phyloP scores from a whole-genome alignment of 1,140 invertebrate species.

The Chrysoperla carnea region DNA sequence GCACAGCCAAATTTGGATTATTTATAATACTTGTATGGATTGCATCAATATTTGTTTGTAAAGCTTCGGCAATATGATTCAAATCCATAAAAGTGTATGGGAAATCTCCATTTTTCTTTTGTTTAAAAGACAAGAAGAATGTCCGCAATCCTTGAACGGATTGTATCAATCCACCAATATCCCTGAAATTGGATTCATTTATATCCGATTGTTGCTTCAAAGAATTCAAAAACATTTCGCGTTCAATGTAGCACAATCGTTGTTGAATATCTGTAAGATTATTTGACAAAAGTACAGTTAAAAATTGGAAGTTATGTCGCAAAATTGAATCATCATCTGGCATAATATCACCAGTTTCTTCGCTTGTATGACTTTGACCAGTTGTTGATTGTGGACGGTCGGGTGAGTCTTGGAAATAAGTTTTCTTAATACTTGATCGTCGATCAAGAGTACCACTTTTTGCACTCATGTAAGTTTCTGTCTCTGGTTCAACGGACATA shows the following conservation, averaged over 20 bases:
- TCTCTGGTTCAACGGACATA: not conserved
- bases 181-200: not conserved
- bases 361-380: not conserved
- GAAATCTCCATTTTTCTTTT: not conserved
- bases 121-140: not conserved
- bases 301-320: not conserved
- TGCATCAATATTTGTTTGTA: not conserved
- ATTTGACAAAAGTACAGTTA: not conserved
- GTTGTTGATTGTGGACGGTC: not conserved
- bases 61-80: not conserved
- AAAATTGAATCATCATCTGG: not conserved
- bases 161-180: not conserved
- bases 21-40: not conserved
- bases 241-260: not conserved
- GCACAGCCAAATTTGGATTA: not conserved
- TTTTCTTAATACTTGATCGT: too few relatives aligned
- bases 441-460: not conserved
- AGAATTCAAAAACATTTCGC: not conserved
- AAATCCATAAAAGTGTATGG: not conserved
- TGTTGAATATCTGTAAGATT: not conserved
- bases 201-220: not conserved
- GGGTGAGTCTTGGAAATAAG: not conserved
- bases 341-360: not conserved
- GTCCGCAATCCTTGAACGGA: not conserved
- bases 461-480: not conserved